Evolutionary conservation across 92 coral and sea anemone species (phyloP).

Genomic region (Phenganax subtilis): DNA sequence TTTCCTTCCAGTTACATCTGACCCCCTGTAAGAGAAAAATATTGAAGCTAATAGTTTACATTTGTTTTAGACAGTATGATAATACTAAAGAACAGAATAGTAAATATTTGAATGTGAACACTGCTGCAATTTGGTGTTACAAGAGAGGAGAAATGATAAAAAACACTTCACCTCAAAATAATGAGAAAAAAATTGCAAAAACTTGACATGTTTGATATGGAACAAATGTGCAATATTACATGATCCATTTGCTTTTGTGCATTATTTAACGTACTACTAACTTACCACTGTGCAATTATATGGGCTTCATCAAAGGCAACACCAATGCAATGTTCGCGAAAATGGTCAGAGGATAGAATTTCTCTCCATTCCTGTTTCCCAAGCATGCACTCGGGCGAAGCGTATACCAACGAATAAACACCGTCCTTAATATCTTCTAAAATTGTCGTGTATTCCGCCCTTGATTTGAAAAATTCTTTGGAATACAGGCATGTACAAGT

Average conservation of each 20-base stretch:
- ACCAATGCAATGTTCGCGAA: slow-evolving; percentile 6
- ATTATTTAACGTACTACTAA: neutral
- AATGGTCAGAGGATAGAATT: neutral
- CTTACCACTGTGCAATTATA: neutral
- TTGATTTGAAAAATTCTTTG: neutral
- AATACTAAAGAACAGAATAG: neutral
- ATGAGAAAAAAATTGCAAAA: no score
- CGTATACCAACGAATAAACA: neutral
- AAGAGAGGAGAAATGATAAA: no score
- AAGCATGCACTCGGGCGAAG: neutral
- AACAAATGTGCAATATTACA: neutral
- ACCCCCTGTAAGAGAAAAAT: neutral
- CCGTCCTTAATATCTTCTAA: neutral
- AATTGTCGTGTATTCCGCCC: neutral
- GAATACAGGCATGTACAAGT: neutral
- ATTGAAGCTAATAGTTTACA: neutral
- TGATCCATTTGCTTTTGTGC: neutral
- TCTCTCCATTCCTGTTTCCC: neutral
- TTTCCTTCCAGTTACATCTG: neutral
- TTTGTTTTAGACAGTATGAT: neutral
- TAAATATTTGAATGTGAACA: no score
- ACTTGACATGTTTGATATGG: neutral
- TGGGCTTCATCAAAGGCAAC: neutral
- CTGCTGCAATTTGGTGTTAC: no score
- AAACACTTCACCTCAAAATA: no score